Evolutionary conservation across 2,888 invertebrate species (phyloP).

Genomic region (Ophioninae sp.): DNA sequence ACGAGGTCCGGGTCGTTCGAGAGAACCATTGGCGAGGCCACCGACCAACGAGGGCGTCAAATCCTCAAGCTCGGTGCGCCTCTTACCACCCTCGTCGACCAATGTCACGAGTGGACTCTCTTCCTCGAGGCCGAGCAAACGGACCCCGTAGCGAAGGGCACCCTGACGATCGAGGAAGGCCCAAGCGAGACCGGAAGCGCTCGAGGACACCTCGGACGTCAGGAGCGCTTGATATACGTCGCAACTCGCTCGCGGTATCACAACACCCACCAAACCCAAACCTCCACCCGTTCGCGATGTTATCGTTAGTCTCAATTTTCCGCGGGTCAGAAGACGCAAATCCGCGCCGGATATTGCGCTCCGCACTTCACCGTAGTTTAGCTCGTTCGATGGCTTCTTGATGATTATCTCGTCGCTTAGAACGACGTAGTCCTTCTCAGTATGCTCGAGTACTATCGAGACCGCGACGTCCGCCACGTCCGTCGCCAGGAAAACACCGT

Average conservation of each 20-base stretch:
- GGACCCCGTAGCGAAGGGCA: conserved; percentile 88
- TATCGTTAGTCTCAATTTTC: conserved; percentile 87
- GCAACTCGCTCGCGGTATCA: conserved; percentile 89
- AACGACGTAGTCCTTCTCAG: conserved; percentile 88
- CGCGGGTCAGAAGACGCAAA: conserved; percentile 88
- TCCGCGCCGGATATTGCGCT: conserved; percentile 90
- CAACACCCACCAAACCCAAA: conserved; percentile 86
- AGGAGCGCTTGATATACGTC: conserved; percentile 90
- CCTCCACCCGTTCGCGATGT: conserved; percentile 87
- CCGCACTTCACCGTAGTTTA: conserved; percentile 90
- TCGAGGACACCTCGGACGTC: conserved; percentile 82
- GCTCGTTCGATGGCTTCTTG: conserved; percentile 88
- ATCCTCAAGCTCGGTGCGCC: conserved; percentile 89
- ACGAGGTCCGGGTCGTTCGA: conserved; percentile 89
- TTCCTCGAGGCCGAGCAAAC: conserved; percentile 73
- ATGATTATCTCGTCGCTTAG: conserved; percentile 87
- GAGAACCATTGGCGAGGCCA: conserved; percentile 87
- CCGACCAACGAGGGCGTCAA: conserved; percentile 84
- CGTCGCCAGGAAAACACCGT: conserved; percentile 88
- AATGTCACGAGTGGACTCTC: conserved; percentile 84
- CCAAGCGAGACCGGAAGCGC: conserved; percentile 87
- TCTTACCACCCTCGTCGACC: conserved; percentile 88
- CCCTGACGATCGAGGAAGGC: conserved; percentile 90
- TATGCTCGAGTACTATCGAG: conserved; percentile 86
- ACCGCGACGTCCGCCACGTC: conserved; percentile 86